Conservation (phyloP, 2,113 vertebrate species). For the Rafetus swinhoei region DNA sequence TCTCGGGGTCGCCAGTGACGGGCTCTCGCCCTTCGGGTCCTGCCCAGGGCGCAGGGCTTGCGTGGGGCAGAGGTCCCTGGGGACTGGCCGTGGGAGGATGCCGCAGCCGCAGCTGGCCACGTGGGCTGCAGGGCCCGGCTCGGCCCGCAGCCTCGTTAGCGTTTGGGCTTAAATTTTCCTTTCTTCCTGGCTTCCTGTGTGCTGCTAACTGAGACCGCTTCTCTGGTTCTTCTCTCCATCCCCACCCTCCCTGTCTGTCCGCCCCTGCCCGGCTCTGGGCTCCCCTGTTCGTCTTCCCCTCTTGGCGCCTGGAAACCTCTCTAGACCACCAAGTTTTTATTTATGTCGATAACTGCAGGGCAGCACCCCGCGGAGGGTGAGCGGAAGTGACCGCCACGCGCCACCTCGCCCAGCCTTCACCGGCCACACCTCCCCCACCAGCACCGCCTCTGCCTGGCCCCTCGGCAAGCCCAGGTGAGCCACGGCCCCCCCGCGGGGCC, state of each 20-base stretch:
- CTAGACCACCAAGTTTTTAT: slow-evolving; percentile 99
- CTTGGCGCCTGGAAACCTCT: slow-evolving; percentile 86
- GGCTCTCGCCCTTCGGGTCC: too few relatives aligned
- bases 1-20: background rate
- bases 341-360: slow-evolving; percentile 99
- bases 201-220: slow-evolving; percentile 77
- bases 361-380: slow-evolving; percentile 85
- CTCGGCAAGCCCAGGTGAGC: slow-evolving; percentile 71
- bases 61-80: too few relatives aligned
- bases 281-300: slow-evolving; percentile 71
- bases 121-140: background rate
- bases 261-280: slow-evolving; percentile 69
- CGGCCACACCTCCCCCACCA: slow-evolving; percentile 76
- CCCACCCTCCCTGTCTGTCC: slow-evolving; percentile 25
- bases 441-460: slow-evolving; percentile 64
- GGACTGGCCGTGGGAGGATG: background rate
- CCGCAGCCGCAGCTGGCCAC: background rate
- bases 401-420: slow-evolving; percentile 76
- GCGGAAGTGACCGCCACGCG: slow-evolving; percentile 82
- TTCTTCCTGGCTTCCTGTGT: slow-evolving; percentile 66
- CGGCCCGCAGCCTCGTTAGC: fast-evolving
- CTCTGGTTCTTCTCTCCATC: slow-evolving; percentile 85
- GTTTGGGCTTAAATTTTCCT: slow-evolving; percentile 44
- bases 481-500: fast-evolving
- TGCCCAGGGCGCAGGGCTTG: background rate